phyloP scores from a whole-genome alignment of 1,140 invertebrate genomes.

The Sipha flava region DNA sequence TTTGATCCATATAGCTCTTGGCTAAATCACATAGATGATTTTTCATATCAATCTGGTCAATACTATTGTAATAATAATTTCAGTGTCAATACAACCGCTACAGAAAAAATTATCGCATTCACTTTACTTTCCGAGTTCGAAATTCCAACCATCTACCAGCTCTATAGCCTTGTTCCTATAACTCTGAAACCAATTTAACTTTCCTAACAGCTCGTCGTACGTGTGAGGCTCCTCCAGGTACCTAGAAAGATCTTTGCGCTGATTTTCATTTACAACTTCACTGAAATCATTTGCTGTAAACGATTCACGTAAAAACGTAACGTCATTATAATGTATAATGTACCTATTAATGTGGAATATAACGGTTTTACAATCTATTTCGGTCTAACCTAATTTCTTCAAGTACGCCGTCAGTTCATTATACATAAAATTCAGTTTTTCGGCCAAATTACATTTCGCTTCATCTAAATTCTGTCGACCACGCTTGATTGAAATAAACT shows the following conservation, averaged over 20 bases:
- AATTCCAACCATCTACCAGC: conserved; percentile 24
- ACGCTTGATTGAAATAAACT: conserved; percentile 42
- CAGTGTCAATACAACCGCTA: background rate
- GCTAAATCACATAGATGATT: background rate
- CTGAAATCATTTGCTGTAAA: conserved; percentile 1
- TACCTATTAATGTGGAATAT: too few species aligned
- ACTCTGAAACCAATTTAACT: conserved; percentile 15
- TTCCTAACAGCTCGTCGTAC: background rate
- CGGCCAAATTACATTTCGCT: conserved; percentile 40
- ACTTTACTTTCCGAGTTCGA: conserved; percentile 34
- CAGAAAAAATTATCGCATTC: background rate
- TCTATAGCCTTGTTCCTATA: conserved; percentile 17
- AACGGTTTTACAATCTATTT: too few species aligned
- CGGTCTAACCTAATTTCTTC: conserved; percentile 37
- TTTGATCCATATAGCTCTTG: conserved; percentile 17
- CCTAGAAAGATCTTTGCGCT: background rate
- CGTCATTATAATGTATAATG: too few species aligned
- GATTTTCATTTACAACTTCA: background rate
- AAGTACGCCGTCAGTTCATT: conserved; percentile 43
- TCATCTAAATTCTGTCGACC: conserved; percentile 41
- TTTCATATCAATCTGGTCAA: conserved; percentile 8
- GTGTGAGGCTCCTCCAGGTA: background rate
- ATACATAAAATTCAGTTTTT: conserved; percentile 42
- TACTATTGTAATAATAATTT: background rate
- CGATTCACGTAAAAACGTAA: too few species aligned